phyloP scores from a whole-genome alignment of 2,888 invertebrate species.

The Eupithecia centaureata region DNA sequence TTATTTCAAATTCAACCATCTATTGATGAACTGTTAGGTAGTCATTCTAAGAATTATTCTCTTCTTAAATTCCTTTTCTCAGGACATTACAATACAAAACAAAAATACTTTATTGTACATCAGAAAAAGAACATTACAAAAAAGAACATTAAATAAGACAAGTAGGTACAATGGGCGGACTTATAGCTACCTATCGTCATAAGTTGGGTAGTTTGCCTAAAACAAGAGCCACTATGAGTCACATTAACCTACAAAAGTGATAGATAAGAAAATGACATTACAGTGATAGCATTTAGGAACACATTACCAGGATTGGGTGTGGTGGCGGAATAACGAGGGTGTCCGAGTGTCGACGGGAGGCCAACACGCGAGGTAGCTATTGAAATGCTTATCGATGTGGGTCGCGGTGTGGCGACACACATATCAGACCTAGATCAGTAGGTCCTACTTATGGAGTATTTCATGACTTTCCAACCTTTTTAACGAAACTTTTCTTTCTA shows the following conservation, averaged over 20 bases:
- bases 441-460: background rate
- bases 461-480: background rate
- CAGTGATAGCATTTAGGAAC: background rate
- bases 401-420: slow-evolving; percentile 8
- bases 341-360: slow-evolving; percentile 12
- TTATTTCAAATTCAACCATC: too few species aligned
- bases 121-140: too few species aligned
- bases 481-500: background rate
- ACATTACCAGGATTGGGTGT: slow-evolving; percentile 4
- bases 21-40: too few species aligned
- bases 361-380: slow-evolving; percentile 16
- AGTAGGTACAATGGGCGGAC: too few species aligned
- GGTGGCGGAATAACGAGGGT: slow-evolving; percentile 2
- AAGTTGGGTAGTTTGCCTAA: too few species aligned
- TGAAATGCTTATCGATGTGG: slow-evolving; percentile 9
- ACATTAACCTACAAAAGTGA: background rate
- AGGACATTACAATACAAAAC: too few species aligned
- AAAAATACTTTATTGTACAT: too few species aligned
- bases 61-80: too few species aligned
- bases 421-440: slow-evolving; percentile 1
- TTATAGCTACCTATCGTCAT: too few species aligned
- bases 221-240: background rate
- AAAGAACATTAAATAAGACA: too few species aligned
- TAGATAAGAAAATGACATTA: background rate
- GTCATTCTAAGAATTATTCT: too few species aligned